Conservation (phyloP, 2,888 invertebrate species). For the Plebejus argus region DNA sequence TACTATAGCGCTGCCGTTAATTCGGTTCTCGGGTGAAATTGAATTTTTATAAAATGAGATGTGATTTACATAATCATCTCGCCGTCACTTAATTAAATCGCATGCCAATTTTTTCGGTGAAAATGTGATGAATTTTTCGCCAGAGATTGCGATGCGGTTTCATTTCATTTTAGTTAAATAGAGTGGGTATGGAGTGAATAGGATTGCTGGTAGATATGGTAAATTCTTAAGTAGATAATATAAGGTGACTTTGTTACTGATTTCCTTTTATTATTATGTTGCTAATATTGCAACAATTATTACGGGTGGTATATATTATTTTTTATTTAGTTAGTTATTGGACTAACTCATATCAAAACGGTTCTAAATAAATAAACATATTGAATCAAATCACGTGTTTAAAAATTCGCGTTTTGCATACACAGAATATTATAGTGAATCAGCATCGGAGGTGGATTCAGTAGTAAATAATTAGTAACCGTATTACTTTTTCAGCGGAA, state of each 20-base stretch:
- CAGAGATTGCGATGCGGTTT: slow-evolving; percentile 30
- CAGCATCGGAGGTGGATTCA: slow-evolving; percentile 62
- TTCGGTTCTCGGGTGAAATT: slow-evolving; percentile 42
- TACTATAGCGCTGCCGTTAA: slow-evolving; percentile 42
- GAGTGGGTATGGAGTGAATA: not conserved
- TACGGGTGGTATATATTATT: no score
- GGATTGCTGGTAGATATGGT: not conserved
- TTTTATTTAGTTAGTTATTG: no score
- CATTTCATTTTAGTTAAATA: slow-evolving; percentile 9
- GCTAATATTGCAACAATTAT: no score
- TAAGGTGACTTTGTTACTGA: not conserved
- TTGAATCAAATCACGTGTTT: slow-evolving; percentile 20
- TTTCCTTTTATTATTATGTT: no score
- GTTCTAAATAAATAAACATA: not conserved
- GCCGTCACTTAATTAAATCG: slow-evolving; percentile 41
- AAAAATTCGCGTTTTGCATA: slow-evolving; percentile 54
- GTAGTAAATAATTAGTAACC: slow-evolving; percentile 78
- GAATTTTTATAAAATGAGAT: slow-evolving; percentile 44
- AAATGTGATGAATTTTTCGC: slow-evolving; percentile 32
- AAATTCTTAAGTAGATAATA: not conserved
- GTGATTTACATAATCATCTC: slow-evolving; percentile 44
- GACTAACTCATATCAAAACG: not conserved
- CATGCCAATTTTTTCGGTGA: slow-evolving; percentile 35
- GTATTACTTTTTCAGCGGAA: slow-evolving; percentile 77
- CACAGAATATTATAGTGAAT: slow-evolving; percentile 63